Evolutionary conservation across 2,888 invertebrate species (phyloP).

Genomic region (Polia nebulosa): DNA sequence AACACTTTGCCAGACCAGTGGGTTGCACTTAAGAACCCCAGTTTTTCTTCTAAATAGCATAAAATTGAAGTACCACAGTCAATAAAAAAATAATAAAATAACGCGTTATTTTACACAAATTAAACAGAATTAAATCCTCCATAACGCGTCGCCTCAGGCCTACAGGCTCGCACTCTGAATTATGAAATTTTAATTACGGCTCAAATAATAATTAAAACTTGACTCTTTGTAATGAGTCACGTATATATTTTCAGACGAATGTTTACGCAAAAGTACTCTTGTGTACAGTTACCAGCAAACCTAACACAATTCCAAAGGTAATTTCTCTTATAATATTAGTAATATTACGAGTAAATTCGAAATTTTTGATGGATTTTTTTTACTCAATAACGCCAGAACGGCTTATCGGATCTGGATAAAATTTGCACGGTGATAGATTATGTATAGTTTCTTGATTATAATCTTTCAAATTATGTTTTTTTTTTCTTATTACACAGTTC

Average conservation of each 20-base stretch:
- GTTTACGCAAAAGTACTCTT: not conserved
- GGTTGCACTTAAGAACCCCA: not conserved
- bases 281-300: not conserved
- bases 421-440: too few relatives aligned
- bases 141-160: not conserved
- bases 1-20: too few relatives aligned
- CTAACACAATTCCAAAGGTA: too few relatives aligned
- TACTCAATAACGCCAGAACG: too few relatives aligned
- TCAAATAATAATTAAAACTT: constrained; percentile 48
- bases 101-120: not conserved
- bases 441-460: too few relatives aligned
- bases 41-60: not conserved
- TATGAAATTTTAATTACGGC: constrained; percentile 47
- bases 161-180: constrained; percentile 24
- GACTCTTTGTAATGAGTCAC: constrained; percentile 43
- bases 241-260: constrained; percentile 27
- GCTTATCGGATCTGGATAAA: too few relatives aligned
- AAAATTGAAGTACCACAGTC: not conserved
- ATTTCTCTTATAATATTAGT: too few relatives aligned
- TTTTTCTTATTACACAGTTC: too few relatives aligned
- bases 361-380: too few relatives aligned
- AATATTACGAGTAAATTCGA: too few relatives aligned
- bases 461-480: too few relatives aligned
- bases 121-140: constrained; percentile 5
- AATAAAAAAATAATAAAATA: not conserved